These are phyloP conservation scores for Carollia perspicillata DNA, from an alignment of 2,113 vertebrate genomes.

Conservation along the genomic window DNA sequence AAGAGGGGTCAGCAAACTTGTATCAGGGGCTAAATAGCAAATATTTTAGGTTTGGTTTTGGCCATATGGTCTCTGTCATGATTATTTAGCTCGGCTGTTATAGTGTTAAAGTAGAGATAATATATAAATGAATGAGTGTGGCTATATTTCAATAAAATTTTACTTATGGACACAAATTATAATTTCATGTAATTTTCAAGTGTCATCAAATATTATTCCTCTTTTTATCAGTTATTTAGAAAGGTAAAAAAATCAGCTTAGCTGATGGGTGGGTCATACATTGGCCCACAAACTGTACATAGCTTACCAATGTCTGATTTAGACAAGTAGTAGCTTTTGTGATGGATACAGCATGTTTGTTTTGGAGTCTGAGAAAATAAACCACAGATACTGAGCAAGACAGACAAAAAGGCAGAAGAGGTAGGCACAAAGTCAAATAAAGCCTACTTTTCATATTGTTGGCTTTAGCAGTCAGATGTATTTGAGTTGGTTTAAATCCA, in stretches of 20 bases:
- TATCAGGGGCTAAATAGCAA: background rate
- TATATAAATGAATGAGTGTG: background rate
- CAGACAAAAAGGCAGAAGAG: background rate
- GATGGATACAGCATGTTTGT: background rate
- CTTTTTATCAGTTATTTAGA: constrained; percentile 39
- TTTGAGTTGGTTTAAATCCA: constrained; percentile 59
- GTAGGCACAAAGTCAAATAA: background rate
- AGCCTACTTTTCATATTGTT: constrained; percentile 77
- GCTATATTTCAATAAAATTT: background rate
- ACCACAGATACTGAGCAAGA: background rate
- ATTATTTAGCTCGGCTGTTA: background rate
- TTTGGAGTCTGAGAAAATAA: constrained; percentile 21
- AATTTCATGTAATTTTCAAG: constrained; percentile 34
- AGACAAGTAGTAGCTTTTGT: background rate
- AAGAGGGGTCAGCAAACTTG: background rate
- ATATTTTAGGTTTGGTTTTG: background rate
- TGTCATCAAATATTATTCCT: constrained; percentile 29
- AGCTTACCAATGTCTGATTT: background rate
- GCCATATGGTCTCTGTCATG: background rate
- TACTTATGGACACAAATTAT: background rate
- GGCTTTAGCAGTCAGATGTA: constrained; percentile 64
- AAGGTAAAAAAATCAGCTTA: background rate
- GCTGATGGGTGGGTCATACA: background rate
- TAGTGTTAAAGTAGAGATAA: background rate
- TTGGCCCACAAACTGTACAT: background rate